phyloP scores from a whole-genome alignment of 2,888 invertebrate genomes.

The Spisula subtruncata region DNA sequence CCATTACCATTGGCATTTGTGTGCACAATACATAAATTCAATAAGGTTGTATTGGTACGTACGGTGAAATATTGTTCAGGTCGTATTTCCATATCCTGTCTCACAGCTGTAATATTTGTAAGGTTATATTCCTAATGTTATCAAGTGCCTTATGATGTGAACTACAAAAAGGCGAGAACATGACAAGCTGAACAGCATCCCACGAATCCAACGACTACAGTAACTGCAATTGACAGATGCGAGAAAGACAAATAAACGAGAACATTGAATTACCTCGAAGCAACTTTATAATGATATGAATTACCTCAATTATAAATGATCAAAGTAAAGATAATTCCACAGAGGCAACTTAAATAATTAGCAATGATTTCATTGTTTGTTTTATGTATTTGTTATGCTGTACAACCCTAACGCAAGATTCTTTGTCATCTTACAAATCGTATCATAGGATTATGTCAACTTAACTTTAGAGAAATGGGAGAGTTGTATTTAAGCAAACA shows the following conservation, averaged over 20 bases:
- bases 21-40: neutral
- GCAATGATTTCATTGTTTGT: neutral
- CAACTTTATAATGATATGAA: neutral
- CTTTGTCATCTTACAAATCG: no score
- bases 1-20: neutral
- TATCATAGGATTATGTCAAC: no score
- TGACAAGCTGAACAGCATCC: neutral
- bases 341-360: neutral
- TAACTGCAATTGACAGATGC: neutral
- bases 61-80: conserved; percentile 1
- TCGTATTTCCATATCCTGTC: conserved; percentile 16
- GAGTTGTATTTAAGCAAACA: no score
- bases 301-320: no score
- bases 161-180: neutral
- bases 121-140: neutral
- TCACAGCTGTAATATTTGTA: no score
- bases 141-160: conserved; percentile 1
- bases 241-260: neutral
- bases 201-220: neutral
- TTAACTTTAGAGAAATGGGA: no score
- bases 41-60: conserved; percentile 16
- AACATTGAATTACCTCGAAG: neutral
- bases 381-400: no score
- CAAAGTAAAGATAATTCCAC: neutral
- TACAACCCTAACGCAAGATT: no score